A percentile compares a stretch with the other conserved stretches of the same genome.
Evolutionary conservation across 35 echinoderm and acorn worm genomes (phyloP).

Genomic region (Apostichopus japonicus): DNA sequence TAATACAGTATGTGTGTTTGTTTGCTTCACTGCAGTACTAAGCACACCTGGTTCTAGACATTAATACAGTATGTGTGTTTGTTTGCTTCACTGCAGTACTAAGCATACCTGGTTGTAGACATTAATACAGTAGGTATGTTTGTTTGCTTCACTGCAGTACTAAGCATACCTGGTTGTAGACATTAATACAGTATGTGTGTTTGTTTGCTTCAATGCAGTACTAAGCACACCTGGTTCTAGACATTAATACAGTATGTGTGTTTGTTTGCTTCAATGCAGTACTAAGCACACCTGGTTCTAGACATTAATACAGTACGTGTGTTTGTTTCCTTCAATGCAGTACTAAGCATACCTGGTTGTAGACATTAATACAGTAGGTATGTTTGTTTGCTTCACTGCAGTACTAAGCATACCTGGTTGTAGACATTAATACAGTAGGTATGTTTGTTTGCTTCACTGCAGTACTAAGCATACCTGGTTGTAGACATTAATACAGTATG

Average conservation of each 20-base stretch:
- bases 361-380: not conserved
- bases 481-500: not conserved
- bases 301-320: constrained; percentile 66
- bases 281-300: constrained; percentile 76
- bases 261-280: not conserved
- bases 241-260: not conserved
- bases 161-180: constrained; percentile 78
- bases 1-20: not conserved
- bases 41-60: constrained; percentile 85
- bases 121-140: not conserved
- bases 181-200: constrained; percentile 65
- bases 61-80: constrained; percentile 50
- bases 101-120: not conserved
- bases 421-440: constrained; percentile 71
- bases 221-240: not conserved
- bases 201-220: not conserved
- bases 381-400: not conserved
- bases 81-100: not conserved
- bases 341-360: not conserved
- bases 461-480: not conserved
- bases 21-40: not conserved
- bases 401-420: constrained; percentile 74
- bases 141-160: not conserved
- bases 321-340: not conserved
- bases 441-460: not conserved